Conservation (phyloP, 2,797 vertebrate genomes). For the Geotrypetes seraphini region DNA sequence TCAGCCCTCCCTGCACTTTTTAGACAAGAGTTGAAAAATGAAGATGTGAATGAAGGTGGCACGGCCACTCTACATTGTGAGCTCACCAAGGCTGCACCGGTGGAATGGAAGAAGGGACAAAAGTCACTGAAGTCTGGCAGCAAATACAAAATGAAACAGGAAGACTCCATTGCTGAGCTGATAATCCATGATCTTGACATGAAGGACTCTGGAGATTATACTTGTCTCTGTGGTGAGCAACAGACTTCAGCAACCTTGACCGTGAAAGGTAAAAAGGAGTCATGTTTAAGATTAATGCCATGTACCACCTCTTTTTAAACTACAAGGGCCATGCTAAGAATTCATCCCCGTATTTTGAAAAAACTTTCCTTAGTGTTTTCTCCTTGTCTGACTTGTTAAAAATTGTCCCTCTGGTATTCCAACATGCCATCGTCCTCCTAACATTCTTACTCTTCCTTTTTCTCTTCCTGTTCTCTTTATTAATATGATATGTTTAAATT, state of each 20-base stretch:
- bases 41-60: slow-evolving; percentile 35
- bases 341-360: no score
- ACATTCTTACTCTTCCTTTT: no score
- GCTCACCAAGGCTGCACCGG: slow-evolving; percentile 1
- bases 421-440: no score
- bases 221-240: slow-evolving; percentile 57
- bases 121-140: slow-evolving; percentile 47
- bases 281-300: no score
- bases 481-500: no score
- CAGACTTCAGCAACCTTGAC: slow-evolving; percentile 43
- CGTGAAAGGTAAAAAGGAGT: slow-evolving; percentile 57
- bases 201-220: slow-evolving; percentile 56
- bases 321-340: no score
- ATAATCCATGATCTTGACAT: slow-evolving; percentile 38
- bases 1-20: slow-evolving; percentile 58
- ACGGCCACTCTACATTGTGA: slow-evolving; percentile 42
- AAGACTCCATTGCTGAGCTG: slow-evolving; percentile 50
- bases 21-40: slow-evolving; percentile 29
- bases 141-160: slow-evolving; percentile 64
- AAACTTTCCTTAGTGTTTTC: no score
- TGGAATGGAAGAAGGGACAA: slow-evolving; percentile 55
- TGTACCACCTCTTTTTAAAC: no score
- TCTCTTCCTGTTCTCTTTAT: no score
- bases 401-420: no score
- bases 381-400: no score